These are phyloP conservation scores for Strigamia maritima DNA, from an alignment of 2,888 invertebrate genomes.

Conservation along the genomic window DNA sequence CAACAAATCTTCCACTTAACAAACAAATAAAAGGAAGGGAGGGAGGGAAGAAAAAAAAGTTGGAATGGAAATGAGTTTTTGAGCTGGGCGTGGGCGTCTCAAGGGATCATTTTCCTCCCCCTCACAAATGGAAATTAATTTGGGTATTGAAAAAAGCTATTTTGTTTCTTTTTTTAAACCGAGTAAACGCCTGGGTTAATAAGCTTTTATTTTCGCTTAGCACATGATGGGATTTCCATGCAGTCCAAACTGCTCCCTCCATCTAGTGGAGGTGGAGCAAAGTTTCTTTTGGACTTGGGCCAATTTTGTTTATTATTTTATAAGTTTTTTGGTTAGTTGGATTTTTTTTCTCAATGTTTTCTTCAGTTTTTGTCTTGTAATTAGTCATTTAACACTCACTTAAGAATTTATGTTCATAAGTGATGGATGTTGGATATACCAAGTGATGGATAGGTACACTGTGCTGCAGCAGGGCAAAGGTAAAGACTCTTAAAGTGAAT, in stretches of 20 bases:
- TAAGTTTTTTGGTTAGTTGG: too few relatives aligned
- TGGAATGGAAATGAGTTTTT: not conserved
- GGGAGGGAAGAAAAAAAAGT: not conserved
- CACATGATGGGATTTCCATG: not conserved
- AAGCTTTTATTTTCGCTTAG: slow-evolving; percentile 4
- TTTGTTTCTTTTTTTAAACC: not conserved
- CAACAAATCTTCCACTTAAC: slow-evolving; percentile 1
- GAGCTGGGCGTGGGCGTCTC: not conserved
- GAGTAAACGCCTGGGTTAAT: not conserved
- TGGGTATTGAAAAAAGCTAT: not conserved
- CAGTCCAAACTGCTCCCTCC: not conserved
- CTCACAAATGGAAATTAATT: not conserved
- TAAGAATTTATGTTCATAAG: too few relatives aligned
- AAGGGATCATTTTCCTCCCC: not conserved
- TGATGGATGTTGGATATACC: too few relatives aligned
- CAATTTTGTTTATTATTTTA: not conserved
- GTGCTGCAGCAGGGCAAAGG: too few relatives aligned
- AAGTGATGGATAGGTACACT: too few relatives aligned
- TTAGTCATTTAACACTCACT: too few relatives aligned
- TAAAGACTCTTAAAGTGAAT: too few relatives aligned
- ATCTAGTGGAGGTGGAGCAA: not conserved
- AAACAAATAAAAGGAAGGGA: not conserved
- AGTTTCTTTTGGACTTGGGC: not conserved
- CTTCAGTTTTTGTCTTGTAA: too few relatives aligned
- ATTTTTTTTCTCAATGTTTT: too few relatives aligned